phyloP scores from a whole-genome alignment of 2,888 invertebrate genomes.

The Lasioglossum pauxillum region DNA sequence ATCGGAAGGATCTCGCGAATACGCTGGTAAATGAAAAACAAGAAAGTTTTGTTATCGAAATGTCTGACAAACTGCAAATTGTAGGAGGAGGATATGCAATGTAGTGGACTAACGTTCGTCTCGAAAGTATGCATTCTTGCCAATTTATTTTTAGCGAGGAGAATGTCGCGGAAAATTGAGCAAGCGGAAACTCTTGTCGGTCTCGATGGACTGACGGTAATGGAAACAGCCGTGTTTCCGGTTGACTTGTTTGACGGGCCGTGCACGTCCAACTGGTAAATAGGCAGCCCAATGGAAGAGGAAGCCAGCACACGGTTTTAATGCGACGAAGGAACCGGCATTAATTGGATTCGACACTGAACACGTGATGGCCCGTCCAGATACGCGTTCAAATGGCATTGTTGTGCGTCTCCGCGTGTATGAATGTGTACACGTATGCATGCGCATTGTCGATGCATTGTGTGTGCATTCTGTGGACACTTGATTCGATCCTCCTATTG shows the following conservation, averaged over 20 bases:
- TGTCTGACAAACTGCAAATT: neutral
- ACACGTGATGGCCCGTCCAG: slow-evolving; percentile 8
- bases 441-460: neutral
- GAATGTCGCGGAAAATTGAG: neutral
- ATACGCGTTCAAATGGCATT: neutral
- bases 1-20: neutral
- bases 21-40: neutral
- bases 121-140: neutral
- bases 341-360: slow-evolving; percentile 74
- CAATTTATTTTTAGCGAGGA: neutral
- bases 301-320: slow-evolving; percentile 75
- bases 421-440: too few species aligned
- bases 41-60: neutral
- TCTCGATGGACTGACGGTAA: neutral
- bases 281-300: slow-evolving; percentile 63
- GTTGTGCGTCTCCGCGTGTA: neutral
- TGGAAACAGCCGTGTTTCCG: slow-evolving; percentile 26
- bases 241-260: slow-evolving; percentile 26
- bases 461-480: neutral
- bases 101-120: neutral
- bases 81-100: neutral
- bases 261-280: slow-evolving; percentile 51
- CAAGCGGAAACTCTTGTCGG: slow-evolving; percentile 2
- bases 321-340: slow-evolving; percentile 68
- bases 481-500: slow-evolving; percentile 5